Conservation (phyloP, 2,113 vertebrate genomes). For the Protobothrops flavoviridis region DNA sequence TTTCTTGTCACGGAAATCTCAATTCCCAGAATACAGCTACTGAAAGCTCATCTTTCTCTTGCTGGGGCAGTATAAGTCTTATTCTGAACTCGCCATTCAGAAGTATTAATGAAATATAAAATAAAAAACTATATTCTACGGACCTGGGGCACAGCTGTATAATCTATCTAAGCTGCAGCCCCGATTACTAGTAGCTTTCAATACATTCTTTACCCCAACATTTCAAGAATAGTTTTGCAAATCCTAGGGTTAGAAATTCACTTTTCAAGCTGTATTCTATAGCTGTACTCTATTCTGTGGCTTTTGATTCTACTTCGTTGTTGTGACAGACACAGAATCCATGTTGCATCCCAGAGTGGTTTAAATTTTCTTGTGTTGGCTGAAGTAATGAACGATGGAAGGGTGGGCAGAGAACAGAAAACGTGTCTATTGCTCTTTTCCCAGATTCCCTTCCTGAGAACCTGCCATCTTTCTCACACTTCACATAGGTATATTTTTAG, state of each 20-base stretch:
- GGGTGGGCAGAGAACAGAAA: neutral
- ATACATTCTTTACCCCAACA: neutral
- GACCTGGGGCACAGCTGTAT: neutral
- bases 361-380: neutral
- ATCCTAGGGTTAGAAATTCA: neutral
- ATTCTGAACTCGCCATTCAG: neutral
- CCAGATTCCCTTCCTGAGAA: slow-evolving; percentile 38
- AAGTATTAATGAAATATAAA: neutral
- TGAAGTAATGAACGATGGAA: neutral
- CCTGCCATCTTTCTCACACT: slow-evolving; percentile 51
- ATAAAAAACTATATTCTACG: neutral
- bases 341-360: neutral
- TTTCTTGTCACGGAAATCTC: neutral
- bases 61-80: neutral
- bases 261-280: neutral
- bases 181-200: neutral
- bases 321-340: neutral
- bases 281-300: neutral
- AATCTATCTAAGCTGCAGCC: neutral
- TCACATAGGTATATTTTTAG: slow-evolving; percentile 66
- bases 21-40: neutral
- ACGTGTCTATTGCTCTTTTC: neutral
- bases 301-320: neutral
- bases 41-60: neutral
- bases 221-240: neutral